Evolutionary conservation across 2,113 vertebrate genomes (phyloP), one percentile per base, ranked within the genome.

Genomic region (Lonchura striata): DNA sequence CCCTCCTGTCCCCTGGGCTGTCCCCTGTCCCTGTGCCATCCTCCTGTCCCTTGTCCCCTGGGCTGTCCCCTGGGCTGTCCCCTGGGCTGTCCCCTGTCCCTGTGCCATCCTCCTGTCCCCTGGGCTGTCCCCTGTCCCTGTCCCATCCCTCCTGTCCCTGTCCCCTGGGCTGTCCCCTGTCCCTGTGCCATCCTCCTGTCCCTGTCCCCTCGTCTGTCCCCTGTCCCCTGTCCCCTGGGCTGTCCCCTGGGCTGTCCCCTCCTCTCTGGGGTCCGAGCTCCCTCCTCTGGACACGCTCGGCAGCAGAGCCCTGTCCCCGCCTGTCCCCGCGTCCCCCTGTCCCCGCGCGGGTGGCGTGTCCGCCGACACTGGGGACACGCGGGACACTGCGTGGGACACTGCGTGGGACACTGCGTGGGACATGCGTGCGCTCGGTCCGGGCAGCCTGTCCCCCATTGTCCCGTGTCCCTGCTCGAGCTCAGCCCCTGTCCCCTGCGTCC

Each of bases 351-450:
- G 56, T 42, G 80, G 16, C 2, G 5, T 15, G 30, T 23, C 41
- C 6, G 0, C 8, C 1, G 17, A 24, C 56, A 4, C 1, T 33
- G 47, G 42, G 39, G 39, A 39, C 39, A 39, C 39, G 33, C 41
- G 54, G 24, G 53, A 59, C 42, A 47, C 19, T 1, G 4, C n/a
- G n/a, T n/a, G n/a, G n/a, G n/a, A n/a, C n/a, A n/a, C n/a, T n/a
- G n/a, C n/a, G n/a, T n/a, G 7, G 21, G 28, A 22, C 46, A 1
- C 1, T 7, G 18, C 1, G 3, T 15, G 13, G 21, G 28, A 1
- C 13, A 8, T 0, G 27, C 10, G 41, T 13, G 24, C 0, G 0
- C 33, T 41, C 49, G 2, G 6, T 22, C 20, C 3, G 10, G 31
- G 6, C 27, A 9, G 47, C 11, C 28, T 17, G 9, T 42, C 11